A percentile compares a stretch with the other conserved stretches of the same genome.
These are phyloP conservation scores for Drosophila nr. fundita DNA, from an alignment of 2,888 invertebrate species.

Conservation along the genomic window DNA sequence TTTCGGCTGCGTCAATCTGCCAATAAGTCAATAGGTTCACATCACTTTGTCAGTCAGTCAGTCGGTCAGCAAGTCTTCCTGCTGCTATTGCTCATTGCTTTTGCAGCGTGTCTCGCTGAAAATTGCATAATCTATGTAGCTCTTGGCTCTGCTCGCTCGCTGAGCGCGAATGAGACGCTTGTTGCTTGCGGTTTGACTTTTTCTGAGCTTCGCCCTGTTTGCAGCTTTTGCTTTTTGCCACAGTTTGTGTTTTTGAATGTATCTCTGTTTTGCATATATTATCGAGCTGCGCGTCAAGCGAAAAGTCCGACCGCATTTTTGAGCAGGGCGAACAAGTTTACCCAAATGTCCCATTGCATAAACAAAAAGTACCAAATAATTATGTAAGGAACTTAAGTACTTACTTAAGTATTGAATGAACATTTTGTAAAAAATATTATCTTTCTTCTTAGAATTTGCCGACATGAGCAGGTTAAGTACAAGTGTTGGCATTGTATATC, in stretches of 20 bases:
- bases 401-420: constrained; percentile 48
- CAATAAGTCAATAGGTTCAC: constrained; percentile 14
- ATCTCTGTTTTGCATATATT: constrained; percentile 66
- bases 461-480: constrained; percentile 24
- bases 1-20: constrained; percentile 24
- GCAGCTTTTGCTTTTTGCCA: constrained; percentile 25
- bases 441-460: constrained; percentile 42
- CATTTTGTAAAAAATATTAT: constrained; percentile 32
- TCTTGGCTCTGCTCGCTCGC: not conserved
- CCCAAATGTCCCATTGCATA: constrained; percentile 61
- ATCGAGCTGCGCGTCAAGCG: constrained; percentile 49
- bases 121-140: constrained; percentile 63
- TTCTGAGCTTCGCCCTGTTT: constrained; percentile 62
- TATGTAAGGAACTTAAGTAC: not conserved
- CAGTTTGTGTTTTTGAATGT: constrained; percentile 10
- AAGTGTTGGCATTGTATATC: constrained; percentile 22
- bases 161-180: constrained; percentile 4
- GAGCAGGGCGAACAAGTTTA: constrained; percentile 76
- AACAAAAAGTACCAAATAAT: constrained; percentile 1
- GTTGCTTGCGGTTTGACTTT: constrained; percentile 61
- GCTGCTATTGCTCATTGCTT: constrained; percentile 37
- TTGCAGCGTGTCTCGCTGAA: constrained; percentile 68
- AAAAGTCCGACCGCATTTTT: constrained; percentile 70
- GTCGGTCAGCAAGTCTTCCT: constrained; percentile 42
- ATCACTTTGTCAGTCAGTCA: constrained; percentile 7